Percentiles rank a stretch among this genome's conserved stretches.
phyloP scores from a whole-genome alignment of 92 coral and sea anemone species.

The Hydrozoanthus gracilis region DNA sequence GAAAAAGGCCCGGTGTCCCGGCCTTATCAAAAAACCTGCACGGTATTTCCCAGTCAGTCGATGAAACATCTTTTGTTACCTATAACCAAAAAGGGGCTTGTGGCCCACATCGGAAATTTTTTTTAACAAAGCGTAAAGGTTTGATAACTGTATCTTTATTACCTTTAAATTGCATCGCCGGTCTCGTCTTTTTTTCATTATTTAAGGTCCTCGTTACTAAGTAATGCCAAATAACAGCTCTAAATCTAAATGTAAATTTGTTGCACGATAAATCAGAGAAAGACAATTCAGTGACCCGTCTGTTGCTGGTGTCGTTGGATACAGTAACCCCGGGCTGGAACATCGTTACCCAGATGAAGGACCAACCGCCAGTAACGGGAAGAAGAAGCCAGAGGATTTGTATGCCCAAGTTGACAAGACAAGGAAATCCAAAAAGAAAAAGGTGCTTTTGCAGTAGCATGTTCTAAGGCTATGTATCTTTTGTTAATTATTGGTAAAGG shows the following conservation, averaged over 20 bases:
- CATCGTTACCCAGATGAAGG: background rate
- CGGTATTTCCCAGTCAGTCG: too few relatives aligned
- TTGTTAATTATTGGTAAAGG: background rate
- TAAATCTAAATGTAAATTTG: background rate
- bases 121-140: too few relatives aligned
- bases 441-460: background rate
- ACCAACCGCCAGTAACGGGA: background rate
- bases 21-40: too few relatives aligned
- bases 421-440: constrained; percentile 31
- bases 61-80: too few relatives aligned
- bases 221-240: background rate
- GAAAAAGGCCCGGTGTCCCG: too few relatives aligned
- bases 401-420: constrained; percentile 24
- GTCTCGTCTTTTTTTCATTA: background rate
- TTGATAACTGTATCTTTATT: too few relatives aligned
- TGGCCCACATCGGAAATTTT: too few relatives aligned
- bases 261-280: background rate
- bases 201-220: background rate
- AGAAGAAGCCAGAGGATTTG: constrained; percentile 14
- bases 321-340: background rate
- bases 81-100: too few relatives aligned
- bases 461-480: background rate
- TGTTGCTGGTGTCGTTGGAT: background rate
- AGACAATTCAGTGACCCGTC: background rate
- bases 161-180: too few relatives aligned